Percentiles rank a stretch among this genome's conserved stretches.
These are phyloP conservation scores for Onychostruthus taczanowskii DNA, from an alignment of 2,113 vertebrate genomes.

Conservation along the genomic window DNA sequence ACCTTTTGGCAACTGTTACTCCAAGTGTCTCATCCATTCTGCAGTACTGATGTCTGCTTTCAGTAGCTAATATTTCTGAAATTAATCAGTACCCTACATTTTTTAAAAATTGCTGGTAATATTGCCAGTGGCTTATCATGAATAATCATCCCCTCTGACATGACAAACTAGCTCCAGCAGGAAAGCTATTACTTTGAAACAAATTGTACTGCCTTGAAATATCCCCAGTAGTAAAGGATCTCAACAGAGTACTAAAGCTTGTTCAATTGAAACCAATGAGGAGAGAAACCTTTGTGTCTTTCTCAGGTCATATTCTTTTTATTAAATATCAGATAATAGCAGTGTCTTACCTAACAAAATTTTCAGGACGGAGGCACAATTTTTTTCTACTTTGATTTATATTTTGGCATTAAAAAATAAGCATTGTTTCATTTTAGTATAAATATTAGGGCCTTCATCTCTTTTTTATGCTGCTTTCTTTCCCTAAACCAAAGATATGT, in stretches of 20 bases:
- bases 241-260: not conserved
- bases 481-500: not conserved
- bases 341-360: not conserved
- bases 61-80: slow-evolving; percentile 13
- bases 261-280: not conserved
- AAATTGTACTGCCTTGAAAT: not conserved
- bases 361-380: not conserved
- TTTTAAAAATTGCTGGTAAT: not conserved
- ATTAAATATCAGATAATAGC: not conserved
- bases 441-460: not conserved
- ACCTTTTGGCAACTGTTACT: not conserved
- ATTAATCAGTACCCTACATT: not conserved
- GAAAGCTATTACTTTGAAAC: slow-evolving; percentile 22
- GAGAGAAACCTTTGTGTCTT: not conserved
- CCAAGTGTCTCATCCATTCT: not conserved
- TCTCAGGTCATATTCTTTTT: not conserved
- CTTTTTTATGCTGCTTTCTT: not conserved
- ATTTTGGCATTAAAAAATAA: not conserved
- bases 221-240: not conserved
- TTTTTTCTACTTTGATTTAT: not conserved
- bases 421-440: not conserved
- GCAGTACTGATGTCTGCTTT: not conserved
- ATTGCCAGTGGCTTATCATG: not conserved
- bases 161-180: not conserved
- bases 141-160: not conserved